Evolutionary conservation across 2,797 vertebrate genomes (phyloP), one percentile per base, ranked within the genome.

Genomic region (Avahi laniger): DNA sequence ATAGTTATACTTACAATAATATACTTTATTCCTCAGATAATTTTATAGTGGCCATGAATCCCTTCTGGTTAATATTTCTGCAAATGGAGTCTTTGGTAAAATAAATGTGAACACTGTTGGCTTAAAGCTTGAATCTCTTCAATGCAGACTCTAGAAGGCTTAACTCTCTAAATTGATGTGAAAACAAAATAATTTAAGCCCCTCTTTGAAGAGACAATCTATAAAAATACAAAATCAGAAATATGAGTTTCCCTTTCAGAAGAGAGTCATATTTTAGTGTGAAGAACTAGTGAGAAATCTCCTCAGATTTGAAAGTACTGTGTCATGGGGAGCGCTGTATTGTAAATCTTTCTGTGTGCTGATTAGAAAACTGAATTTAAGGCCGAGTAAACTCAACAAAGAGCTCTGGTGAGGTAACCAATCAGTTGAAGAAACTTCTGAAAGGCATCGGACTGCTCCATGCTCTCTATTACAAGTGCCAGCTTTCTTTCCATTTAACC

Each of bases 171-270:
- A 93, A 83, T 59, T 78, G 61, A 76, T 43, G 20, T 59, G 46
- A 79, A 93, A 92, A 54, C 33, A 87, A 91, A 83, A 72, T 69
- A 89, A 91, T 85, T 91, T 81, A 91, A 85, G 30, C 26, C 50
- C 22, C 11, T 75, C 24, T 92, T 89, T 89, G 61, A 89, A 76
- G 82, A 46, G 33, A 75, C 63, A 65, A 65, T 18, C 17, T 20
- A 65, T 65, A n/a, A 57, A 80, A 65, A n/a, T 83, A 69, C 50
- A 59, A 83, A 95, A 75, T 83, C 70, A 84, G 73, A 93, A 85
- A 72, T 43, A 78, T 4, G 24, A 70, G 65, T 78, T 38, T 81
- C 11, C 26, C 18, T 70, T 85, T 83, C 89, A 88, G 78, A 84
- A 84, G 43, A 80, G 11, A 73, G 38, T 80, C 43, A 17, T 52